Evolutionary conservation across 2,113 vertebrate genomes (phyloP).

Genomic region (human): GRCh38 chr12:29472501-29473000

Average conservation of each 20-base stretch:
- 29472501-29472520: not conserved
- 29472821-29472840: not conserved
- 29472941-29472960: not conserved
- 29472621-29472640: not conserved
- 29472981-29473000: not conserved
- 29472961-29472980: not conserved
- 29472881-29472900: not conserved
- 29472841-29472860: not conserved
- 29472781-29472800: not conserved
- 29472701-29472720: not conserved
- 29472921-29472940: not conserved
- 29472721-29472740: not conserved
- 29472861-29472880: not conserved
- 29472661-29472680: not conserved
- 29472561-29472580: not conserved
- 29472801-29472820: not conserved
- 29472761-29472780: not conserved
- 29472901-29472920: not conserved
- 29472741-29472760: not conserved
- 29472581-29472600: not conserved
- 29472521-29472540: not conserved
- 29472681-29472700: not conserved
- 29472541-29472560: not conserved
- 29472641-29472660: not conserved
- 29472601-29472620: not conserved